A percentile compares a stretch with the other conserved stretches of the same genome.
These are phyloP conservation scores for Chionodraco myersi DNA, from an alignment of 2,113 vertebrate species.

Conservation along the genomic window DNA sequence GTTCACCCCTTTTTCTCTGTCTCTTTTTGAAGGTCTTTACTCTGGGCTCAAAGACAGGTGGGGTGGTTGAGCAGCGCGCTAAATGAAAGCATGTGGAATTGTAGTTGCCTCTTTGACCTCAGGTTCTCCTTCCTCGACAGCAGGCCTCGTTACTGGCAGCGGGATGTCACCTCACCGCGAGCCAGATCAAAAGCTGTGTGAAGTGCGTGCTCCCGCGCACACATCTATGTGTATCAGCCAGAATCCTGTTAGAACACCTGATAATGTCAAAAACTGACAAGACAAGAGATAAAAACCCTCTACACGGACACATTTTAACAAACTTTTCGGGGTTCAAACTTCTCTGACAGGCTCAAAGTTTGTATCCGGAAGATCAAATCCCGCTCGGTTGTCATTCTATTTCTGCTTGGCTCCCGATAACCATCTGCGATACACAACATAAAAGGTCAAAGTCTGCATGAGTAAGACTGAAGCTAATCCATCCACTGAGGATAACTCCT, in stretches of 20 bases:
- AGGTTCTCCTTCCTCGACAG: slow-evolving; percentile 75
- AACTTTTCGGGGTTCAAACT: slow-evolving; percentile 62
- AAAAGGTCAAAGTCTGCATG: slow-evolving; percentile 62
- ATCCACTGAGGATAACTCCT: slow-evolving; percentile 47
- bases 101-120: slow-evolving; percentile 73
- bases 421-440: slow-evolving; percentile 63
- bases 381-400: slow-evolving; percentile 41
- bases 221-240: slow-evolving; percentile 24
- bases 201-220: slow-evolving; percentile 13
- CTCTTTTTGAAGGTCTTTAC: slow-evolving; percentile 76
- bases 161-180: slow-evolving; percentile 67
- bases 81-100: slow-evolving; percentile 72
- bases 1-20: slow-evolving; percentile 19
- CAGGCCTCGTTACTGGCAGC: slow-evolving; percentile 67
- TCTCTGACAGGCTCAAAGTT: slow-evolving; percentile 52
- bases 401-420: slow-evolving; percentile 56
- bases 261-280: slow-evolving; percentile 71
- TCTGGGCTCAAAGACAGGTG: slow-evolving; percentile 76
- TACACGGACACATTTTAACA: slow-evolving; percentile 48
- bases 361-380: slow-evolving; percentile 25
- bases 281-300: slow-evolving; percentile 34
- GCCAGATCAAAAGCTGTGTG: slow-evolving; percentile 79
- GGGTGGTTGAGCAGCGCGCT: slow-evolving; percentile 57
- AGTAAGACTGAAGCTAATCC: slow-evolving; percentile 64
- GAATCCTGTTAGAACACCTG: slow-evolving; percentile 68